Evolutionary conservation across 2,888 invertebrate genomes (phyloP).

Genomic region (Exocentrus adspersus): DNA sequence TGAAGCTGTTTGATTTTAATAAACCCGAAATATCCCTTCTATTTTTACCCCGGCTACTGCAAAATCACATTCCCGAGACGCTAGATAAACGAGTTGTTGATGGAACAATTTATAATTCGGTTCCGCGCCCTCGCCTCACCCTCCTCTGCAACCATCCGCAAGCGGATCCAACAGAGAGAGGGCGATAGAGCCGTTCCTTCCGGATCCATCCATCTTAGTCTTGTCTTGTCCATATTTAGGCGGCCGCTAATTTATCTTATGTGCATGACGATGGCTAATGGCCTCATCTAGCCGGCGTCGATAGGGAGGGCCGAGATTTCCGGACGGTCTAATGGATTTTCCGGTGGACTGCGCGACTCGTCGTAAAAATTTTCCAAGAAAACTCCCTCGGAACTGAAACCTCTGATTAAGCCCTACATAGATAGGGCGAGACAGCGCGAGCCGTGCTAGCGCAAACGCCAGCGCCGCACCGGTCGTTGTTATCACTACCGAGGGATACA

Average conservation of each 20-base stretch:
- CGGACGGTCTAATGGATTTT: constrained; percentile 12
- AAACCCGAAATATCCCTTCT: neutral
- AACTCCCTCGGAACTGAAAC: too few species aligned
- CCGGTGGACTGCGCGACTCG: neutral
- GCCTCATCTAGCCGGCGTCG: constrained; percentile 39
- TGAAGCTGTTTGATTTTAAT: neutral
- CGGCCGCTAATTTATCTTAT: constrained; percentile 57
- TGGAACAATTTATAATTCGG: constrained; percentile 41
- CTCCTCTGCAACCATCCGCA: too few species aligned
- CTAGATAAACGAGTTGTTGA: constrained; percentile 37
- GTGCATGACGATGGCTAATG: constrained; percentile 55
- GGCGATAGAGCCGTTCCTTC: constrained; percentile 17
- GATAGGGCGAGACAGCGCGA: too few species aligned
- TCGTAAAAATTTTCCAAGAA: too few species aligned
- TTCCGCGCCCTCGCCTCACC: too few species aligned
- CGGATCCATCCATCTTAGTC: constrained; percentile 57
- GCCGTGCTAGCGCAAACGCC: too few species aligned
- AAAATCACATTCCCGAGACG: neutral
- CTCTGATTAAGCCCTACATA: too few species aligned
- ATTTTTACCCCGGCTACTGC: too few species aligned
- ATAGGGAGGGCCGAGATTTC: constrained; percentile 34
- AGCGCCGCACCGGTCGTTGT: too few species aligned
- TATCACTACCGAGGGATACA: too few species aligned
- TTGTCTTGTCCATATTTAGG: constrained; percentile 57
- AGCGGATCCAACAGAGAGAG: constrained; percentile 16